These are phyloP conservation scores for Danio jaintianensis DNA, from an alignment of 2,797 vertebrate species.

Conservation along the genomic window DNA sequence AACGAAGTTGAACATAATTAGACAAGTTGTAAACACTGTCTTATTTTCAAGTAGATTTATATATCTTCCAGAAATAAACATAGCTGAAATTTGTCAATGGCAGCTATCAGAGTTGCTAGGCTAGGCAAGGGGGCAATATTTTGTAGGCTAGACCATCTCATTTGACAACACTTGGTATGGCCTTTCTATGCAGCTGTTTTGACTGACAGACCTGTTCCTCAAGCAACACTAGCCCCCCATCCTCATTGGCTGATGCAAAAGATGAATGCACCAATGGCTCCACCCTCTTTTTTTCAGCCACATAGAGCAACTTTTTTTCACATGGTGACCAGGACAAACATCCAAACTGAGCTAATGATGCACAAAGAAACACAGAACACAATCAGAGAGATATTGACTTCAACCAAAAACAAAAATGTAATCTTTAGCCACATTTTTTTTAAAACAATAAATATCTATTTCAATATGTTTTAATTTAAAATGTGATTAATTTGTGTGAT, in stretches of 20 bases:
- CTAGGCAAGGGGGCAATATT: too few relatives aligned
- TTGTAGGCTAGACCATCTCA: too few relatives aligned
- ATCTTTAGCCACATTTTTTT: too few relatives aligned
- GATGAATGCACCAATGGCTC: constrained; percentile 2
- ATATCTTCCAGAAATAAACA: too few relatives aligned
- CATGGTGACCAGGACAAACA: constrained; percentile 59
- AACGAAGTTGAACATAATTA: too few relatives aligned
- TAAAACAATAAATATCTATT: too few relatives aligned
- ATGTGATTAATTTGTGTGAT: not conserved
- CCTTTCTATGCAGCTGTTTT: not conserved
- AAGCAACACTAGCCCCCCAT: constrained; percentile 27
- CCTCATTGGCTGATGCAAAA: constrained; percentile 32
- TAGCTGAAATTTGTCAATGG: too few relatives aligned
- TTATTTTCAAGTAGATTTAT: too few relatives aligned
- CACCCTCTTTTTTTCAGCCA: constrained; percentile 60
- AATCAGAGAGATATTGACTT: not conserved
- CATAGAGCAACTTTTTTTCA: constrained; percentile 60
- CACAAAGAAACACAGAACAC: constrained; percentile 5
- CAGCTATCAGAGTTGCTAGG: too few relatives aligned
- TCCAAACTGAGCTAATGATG: constrained; percentile 54
- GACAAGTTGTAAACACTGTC: too few relatives aligned
- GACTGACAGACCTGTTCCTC: constrained; percentile 41
- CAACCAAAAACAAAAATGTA: too few relatives aligned
- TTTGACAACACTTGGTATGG: too few relatives aligned
- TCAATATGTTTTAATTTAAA: not conserved